These are phyloP conservation scores for Scaptodrosophila latifasciaeformis DNA, from an alignment of 2,888 invertebrate species.

Conservation along the genomic window DNA sequence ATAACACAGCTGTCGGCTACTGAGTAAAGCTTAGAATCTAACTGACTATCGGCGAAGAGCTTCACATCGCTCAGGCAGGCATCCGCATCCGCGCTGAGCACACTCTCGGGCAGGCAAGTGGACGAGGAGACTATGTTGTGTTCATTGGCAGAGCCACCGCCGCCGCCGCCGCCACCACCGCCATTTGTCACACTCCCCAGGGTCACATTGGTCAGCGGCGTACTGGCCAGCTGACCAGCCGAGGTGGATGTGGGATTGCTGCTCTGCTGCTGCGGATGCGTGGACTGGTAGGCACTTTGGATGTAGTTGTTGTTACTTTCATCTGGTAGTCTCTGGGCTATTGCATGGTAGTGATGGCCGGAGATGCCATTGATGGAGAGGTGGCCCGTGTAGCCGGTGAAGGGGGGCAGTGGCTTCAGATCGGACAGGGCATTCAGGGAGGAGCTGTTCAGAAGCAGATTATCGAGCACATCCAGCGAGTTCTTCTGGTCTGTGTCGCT, in stretches of 20 bases:
- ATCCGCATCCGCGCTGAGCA: constrained; percentile 76
- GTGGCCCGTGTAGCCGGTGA: constrained; percentile 90
- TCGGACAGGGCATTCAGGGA: constrained; percentile 82
- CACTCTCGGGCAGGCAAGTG: constrained; percentile 81
- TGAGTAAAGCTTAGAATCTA: constrained; percentile 77
- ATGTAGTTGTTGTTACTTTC: constrained; percentile 85
- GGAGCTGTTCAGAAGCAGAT: constrained; percentile 77
- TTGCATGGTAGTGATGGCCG: constrained; percentile 90
- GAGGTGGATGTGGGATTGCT: constrained; percentile 53
- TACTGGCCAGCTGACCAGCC: constrained; percentile 44
- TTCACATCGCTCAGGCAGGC: constrained; percentile 79
- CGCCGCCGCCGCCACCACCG: constrained; percentile 25
- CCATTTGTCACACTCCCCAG: no score
- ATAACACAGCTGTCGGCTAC: constrained; percentile 76
- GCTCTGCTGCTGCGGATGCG: constrained; percentile 37
- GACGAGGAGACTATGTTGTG: constrained; percentile 86
- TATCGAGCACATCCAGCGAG: constrained; percentile 83
- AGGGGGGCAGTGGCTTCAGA: constrained; percentile 89
- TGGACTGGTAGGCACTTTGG: constrained; percentile 77
- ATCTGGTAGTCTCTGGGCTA: constrained; percentile 84
- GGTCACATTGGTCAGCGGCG: background rate
- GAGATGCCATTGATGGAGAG: constrained; percentile 91
- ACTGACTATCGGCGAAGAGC: constrained; percentile 78
- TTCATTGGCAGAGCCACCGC: constrained; percentile 75
- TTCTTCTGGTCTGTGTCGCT: constrained; percentile 75